Percentiles rank a stretch among this genome's conserved stretches.
These are phyloP conservation scores for Philaethria dido DNA, from an alignment of 2,888 invertebrate species.

Conservation along the genomic window DNA sequence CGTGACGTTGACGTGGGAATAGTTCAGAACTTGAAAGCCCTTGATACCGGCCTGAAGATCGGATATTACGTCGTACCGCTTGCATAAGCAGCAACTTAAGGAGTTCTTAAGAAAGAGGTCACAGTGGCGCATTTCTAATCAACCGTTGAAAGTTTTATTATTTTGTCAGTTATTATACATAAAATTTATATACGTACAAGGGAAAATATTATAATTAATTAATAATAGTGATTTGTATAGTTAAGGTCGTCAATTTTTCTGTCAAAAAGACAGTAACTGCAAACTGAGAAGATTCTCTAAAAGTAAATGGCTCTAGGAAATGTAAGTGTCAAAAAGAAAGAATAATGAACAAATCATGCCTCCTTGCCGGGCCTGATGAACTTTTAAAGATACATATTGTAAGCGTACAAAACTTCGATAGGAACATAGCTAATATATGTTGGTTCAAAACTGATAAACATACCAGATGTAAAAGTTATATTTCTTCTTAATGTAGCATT, in stretches of 20 bases:
- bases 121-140: slow-evolving; percentile 43
- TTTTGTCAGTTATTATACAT: background rate
- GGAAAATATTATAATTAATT: too few relatives aligned
- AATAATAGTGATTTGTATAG: too few relatives aligned
- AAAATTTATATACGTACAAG: too few relatives aligned
- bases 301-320: background rate
- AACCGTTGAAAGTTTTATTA: slow-evolving; percentile 32
- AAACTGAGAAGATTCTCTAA: background rate
- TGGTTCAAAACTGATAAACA: background rate
- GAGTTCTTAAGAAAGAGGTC: slow-evolving; percentile 47
- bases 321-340: background rate
- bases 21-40: slow-evolving; percentile 38
- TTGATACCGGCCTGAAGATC: slow-evolving; percentile 41
- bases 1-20: slow-evolving; percentile 42
- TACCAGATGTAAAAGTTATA: background rate
- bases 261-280: background rate
- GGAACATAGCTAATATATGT: background rate
- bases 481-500: too few relatives aligned
- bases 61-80: slow-evolving; percentile 44
- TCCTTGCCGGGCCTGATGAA: background rate
- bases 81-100: slow-evolving; percentile 46
- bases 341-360: slow-evolving; percentile 11
- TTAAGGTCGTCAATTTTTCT: too few relatives aligned
- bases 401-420: slow-evolving; percentile 9
- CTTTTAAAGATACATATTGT: slow-evolving; percentile 10